Evolutionary conservation across 1,140 invertebrate species (phyloP), one percentile per base, ranked within the genome.

Genomic region (Apis dorsata): DNA sequence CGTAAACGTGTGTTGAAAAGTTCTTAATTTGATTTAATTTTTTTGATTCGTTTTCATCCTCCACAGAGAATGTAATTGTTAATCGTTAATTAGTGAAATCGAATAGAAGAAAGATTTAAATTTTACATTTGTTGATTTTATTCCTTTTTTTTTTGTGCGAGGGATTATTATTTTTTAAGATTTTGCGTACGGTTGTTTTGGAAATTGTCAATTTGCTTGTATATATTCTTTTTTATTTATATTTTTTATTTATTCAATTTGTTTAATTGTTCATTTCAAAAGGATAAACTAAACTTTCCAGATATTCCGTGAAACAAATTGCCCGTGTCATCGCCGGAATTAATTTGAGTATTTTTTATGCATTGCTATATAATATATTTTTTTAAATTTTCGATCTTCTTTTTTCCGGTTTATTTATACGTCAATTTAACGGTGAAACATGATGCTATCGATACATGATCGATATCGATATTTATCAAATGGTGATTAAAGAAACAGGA

Each of bases 321-420:
- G 34, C 34, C 21, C 65, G 28, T 34, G 28, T 65, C 63, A 34
- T 19, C 28, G 13, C 8, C 17, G 17, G 34, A 15, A 68, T 68
- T 68, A 68, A 44, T 68, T 34, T 34, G 65, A 44, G 34, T 28
- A 66, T 66, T 66, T 66, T 66, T 21, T 66, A 66, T 66, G 34
- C 65, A 66, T 44, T 34, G 17, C 34, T 21, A 10, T 19, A 11
- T 66, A 17, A 24, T 19, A 44, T 9, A 19, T 11, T 65, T 65
- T 65, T 65, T 65, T 17, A 65, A 34, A 34, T 60, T 60, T n/a
- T 65, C 28, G 15, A 65, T 9, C 28, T 65, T 28, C 17, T 68
- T 21, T 21, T 60, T 68, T 21, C 12, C 19, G 10, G 65, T 44
- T 66, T 21, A 12, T 12, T 34, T 19, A 5, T 21, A 19, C 44